A percentile compares a stretch with the other conserved stretches of the same genome.
These are phyloP conservation scores for Xenopus petersii DNA, from an alignment of 2,797 vertebrate genomes.

Conservation along the genomic window DNA sequence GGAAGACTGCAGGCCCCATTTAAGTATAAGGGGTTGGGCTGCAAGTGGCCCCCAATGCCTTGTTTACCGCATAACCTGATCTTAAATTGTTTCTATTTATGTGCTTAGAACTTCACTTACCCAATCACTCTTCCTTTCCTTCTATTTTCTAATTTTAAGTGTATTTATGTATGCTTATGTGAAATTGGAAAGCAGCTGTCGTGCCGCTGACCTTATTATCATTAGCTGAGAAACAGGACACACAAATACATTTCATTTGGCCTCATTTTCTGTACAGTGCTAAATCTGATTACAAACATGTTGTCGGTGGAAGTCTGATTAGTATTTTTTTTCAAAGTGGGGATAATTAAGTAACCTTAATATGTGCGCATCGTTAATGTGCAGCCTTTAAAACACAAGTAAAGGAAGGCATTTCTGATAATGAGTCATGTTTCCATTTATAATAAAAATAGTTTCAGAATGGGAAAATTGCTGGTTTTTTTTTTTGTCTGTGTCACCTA, in stretches of 20 bases:
- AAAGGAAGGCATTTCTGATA: not conserved
- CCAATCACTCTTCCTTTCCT: no score
- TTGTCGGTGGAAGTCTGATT: not conserved
- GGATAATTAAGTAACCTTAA: slow-evolving; percentile 4
- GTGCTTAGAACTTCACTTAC: no score
- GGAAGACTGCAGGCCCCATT: no score
- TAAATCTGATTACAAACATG: slow-evolving; percentile 1
- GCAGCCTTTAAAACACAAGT: not conserved
- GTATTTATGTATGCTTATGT: no score
- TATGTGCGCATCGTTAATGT: not conserved
- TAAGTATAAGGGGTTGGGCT: no score
- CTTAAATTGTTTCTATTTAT: no score
- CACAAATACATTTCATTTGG: not conserved
- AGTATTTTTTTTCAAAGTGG: not conserved
- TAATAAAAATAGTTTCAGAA: not conserved
- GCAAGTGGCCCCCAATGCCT: no score
- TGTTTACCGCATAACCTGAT: no score
- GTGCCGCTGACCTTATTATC: not conserved
- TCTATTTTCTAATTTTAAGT: no score
- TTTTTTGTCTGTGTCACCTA: not conserved
- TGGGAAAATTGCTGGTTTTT: not conserved
- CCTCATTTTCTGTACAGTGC: not conserved
- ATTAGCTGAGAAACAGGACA: slow-evolving; percentile 1
- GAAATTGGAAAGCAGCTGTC: not conserved
- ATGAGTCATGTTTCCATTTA: not conserved